These are phyloP conservation scores for Podarcis lilfordi DNA, from an alignment of 2,797 vertebrate species.

Conservation along the genomic window DNA sequence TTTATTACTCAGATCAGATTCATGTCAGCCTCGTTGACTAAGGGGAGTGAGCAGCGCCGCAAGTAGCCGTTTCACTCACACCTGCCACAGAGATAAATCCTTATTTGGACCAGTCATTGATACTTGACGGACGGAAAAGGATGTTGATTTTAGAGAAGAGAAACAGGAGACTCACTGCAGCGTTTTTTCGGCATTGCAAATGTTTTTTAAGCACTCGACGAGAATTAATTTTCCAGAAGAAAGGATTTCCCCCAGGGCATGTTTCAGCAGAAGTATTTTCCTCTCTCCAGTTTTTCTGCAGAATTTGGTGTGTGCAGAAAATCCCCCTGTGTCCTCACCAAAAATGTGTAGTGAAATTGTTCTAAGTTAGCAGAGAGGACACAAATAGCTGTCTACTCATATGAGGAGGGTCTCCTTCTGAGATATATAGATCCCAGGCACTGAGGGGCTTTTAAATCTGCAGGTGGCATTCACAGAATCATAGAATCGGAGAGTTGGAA, in stretches of 20 bases:
- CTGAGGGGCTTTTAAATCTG: background rate
- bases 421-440: background rate
- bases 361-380: background rate
- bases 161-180: background rate
- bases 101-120: background rate
- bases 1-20: slow-evolving; percentile 17
- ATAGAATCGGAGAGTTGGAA: background rate
- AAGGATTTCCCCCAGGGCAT: background rate
- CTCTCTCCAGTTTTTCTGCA: background rate
- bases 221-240: background rate
- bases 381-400: background rate
- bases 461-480: background rate
- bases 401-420: background rate
- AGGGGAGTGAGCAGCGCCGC: background rate
- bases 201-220: background rate
- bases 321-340: background rate
- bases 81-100: slow-evolving; percentile 2
- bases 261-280: background rate
- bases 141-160: slow-evolving; percentile 2
- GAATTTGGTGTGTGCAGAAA: background rate
- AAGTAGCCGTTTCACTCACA: background rate
- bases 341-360: background rate
- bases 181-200: background rate
- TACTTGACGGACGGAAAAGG: background rate
- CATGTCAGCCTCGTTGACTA: slow-evolving; percentile 4